phyloP scores from a whole-genome alignment of 2,888 invertebrate genomes.

The Eugnorisma glareosa region DNA sequence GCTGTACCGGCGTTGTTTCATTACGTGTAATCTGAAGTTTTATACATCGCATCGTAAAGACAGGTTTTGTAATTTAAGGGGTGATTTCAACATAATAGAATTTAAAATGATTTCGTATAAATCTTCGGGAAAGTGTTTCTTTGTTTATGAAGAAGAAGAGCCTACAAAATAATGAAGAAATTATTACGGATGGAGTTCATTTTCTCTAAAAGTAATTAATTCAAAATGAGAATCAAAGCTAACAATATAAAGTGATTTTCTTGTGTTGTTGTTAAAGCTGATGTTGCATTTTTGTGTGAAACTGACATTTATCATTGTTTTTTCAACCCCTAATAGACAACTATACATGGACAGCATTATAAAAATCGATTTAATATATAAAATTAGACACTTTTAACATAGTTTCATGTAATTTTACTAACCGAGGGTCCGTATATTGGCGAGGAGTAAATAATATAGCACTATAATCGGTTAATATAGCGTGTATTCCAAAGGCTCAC shows the following conservation, averaged over 20 bases:
- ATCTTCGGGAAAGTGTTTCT: not conserved
- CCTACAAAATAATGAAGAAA: not conserved
- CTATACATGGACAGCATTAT: not conserved
- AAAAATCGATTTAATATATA: no score
- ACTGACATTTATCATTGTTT: not conserved
- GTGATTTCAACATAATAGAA: slow-evolving; percentile 56
- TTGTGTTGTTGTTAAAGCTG: not conserved
- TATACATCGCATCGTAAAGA: slow-evolving; percentile 58
- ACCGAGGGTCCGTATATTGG: no score
- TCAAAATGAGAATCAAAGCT: not conserved
- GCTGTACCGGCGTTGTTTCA: slow-evolving; percentile 47
- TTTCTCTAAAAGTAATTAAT: not conserved
- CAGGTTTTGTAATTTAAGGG: slow-evolving; percentile 57
- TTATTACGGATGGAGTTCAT: not conserved
- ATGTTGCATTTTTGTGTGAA: not conserved
- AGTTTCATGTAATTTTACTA: no score
- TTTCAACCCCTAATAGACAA: not conserved
- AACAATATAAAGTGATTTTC: not conserved
- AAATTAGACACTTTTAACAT: not conserved
- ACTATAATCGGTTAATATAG: no score
- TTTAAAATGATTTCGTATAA: slow-evolving; percentile 52
- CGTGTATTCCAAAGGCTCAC: no score
- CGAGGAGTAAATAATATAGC: no score
- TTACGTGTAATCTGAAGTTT: slow-evolving; percentile 60
- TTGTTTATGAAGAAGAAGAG: not conserved